Conservation (phyloP, 2,797 vertebrate genomes). For the Anguilla obscura region DNA sequence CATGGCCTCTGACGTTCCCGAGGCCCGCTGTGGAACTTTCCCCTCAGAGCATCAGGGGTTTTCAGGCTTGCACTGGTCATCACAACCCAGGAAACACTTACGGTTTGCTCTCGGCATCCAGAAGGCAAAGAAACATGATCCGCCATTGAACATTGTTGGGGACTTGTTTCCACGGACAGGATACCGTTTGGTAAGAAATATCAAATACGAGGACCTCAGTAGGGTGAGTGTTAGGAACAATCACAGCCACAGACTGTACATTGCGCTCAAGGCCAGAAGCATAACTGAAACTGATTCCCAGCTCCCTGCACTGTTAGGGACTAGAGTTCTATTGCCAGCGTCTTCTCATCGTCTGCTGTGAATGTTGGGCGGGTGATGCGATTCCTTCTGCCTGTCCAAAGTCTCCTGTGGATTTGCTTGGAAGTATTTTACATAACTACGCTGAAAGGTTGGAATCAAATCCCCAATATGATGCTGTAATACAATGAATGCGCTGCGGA, state of each 20-base stretch:
- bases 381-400: not conserved
- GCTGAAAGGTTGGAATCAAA: not conserved
- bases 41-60: constrained; percentile 33
- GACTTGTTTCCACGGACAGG: constrained; percentile 37
- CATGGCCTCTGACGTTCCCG: constrained; percentile 30
- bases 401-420: not conserved
- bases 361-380: constrained; percentile 20
- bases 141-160: constrained; percentile 38
- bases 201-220: constrained; percentile 46
- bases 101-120: constrained; percentile 46
- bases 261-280: constrained; percentile 34
- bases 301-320: constrained; percentile 60
- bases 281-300: constrained; percentile 38
- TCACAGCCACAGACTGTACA: constrained; percentile 35
- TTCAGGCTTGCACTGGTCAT: constrained; percentile 41
- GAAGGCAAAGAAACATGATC: constrained; percentile 48
- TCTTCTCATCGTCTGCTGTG: constrained; percentile 54
- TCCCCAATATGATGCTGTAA: not conserved
- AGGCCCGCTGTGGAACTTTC: constrained; percentile 10
- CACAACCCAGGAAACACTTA: constrained; percentile 51
- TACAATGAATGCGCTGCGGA: not conserved
- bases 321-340: constrained; percentile 56
- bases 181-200: constrained; percentile 48
- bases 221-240: constrained; percentile 35
- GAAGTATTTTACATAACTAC: not conserved